Base-by-base conservation (phyloP, 2,113 vertebrate genomes). In the Rhinolophus sinicus region DNA sequence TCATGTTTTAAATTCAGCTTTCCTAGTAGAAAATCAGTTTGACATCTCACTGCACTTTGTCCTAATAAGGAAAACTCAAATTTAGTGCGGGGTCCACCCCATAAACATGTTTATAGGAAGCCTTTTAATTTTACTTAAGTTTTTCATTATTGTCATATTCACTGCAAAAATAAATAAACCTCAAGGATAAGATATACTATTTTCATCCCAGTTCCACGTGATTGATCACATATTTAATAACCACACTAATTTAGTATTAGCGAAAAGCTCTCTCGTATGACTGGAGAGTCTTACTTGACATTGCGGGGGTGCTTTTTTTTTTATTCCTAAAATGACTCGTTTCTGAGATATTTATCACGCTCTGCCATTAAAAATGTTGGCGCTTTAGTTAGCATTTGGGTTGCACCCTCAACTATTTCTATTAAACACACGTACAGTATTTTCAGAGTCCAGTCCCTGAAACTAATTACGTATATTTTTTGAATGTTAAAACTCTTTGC, bases 101-200 rank as follows among this genome's bases (percentile, higher is more conserved):
- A 10, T 24, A 64, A 24, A 85, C 19, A 67, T 38, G 60, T 83
- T 73, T 76, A 13, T 6, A 73, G 2, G 12, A 56, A 60, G 30
- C 1, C 3, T 80, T 86, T 86, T 82, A 3, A 72, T 70, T 73
- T 65, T 24, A 24, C n/a, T 72, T 40, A 44, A 83, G 22, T 54
- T 81, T 94, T 88, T 56, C 4, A 3, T 28, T 54, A 60, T 22
- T 75, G 12, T 58, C 67, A 40, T 26, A 52, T 65, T 21, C 0
- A 6, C 75, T 86, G 82, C 30, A 60, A 90, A 90, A n/a, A 83
- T 73, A 92, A 94, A 78, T 40, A 67, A 80, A 87, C 22, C 40
- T 81, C 54, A 93, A 90, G 50, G 15, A 69, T 24, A 38, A 67
- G 16, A 47, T 52, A 35, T 1, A 28, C n/a, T 58, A 11, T 73